Conservation (phyloP, 2,113 vertebrate species). For the Acanthochromis polyacanthus region DNA sequence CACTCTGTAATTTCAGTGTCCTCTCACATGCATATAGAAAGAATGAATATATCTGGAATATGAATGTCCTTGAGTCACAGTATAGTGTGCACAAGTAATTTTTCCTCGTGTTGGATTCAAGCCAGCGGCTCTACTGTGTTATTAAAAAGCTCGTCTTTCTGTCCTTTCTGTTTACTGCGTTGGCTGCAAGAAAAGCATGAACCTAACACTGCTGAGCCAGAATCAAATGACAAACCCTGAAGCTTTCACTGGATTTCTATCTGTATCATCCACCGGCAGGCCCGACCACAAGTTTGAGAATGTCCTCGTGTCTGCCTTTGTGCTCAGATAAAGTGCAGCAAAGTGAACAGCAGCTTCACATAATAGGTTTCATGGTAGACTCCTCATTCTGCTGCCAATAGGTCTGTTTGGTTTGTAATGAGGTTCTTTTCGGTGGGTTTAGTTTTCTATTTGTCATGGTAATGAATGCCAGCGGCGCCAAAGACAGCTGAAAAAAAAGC, state of each 20-base stretch:
- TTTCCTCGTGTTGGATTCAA: background rate
- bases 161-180: background rate
- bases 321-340: constrained; percentile 13
- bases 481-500: background rate
- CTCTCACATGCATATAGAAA: constrained; percentile 21
- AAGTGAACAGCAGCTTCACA: constrained; percentile 12
- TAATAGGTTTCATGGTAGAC: background rate
- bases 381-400: background rate
- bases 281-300: constrained; percentile 7
- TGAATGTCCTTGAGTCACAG: background rate
- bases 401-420: constrained; percentile 22
- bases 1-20: constrained; percentile 31
- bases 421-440: constrained; percentile 4
- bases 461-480: background rate
- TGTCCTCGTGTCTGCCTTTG: background rate
- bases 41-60: background rate
- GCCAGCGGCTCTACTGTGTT: background rate
- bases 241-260: background rate
- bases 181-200: constrained; percentile 10
- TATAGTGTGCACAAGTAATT: background rate
- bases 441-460: constrained; percentile 3
- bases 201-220: background rate
- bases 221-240: constrained; percentile 9
- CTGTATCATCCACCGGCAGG: background rate
- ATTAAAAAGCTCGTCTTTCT: background rate